Base-by-base conservation (phyloP, 2,113 vertebrate genomes). In the Carlito syrichta region DNA sequence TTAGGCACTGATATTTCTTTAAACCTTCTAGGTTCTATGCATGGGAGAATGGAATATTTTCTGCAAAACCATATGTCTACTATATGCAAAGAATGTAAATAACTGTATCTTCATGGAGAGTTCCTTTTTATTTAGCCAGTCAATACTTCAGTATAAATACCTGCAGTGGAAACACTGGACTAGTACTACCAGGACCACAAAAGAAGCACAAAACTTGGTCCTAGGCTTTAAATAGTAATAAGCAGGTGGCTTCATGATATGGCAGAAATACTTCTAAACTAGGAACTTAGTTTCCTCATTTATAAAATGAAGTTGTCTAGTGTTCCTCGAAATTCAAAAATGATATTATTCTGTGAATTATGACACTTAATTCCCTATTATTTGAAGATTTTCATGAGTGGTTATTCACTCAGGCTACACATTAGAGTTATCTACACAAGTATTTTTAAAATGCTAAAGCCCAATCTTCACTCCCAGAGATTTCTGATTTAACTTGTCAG, bases 11-110 rank as follows among this genome's bases (percentile, higher is more conserved):
- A 81, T 30, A 4, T 86, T 89, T 93, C 76, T 89, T 56, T 74
- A 95, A 73, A 50, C 25, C 54, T 68, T 8, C 12, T 79, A 89
- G 56, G 43, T 77, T 86, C 58, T 93, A 2, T 73, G 38, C 11
- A 6, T 50, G 76, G 69, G 71, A n/a, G 27, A 81, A 32, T 58
- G n/a, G 30, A 69, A 43, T 90, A 54, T 93, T 90, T 85, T 79
- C 68, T 77, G 73, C 69, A 86, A 91, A 95, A 60, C 71, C 35
- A 6, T 43, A 52, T 69, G 50, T 62, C 60, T 50, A 2, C 60
- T 93, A 5, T 91, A 48, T 50, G 54, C 38, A 50, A 68, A 76
- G 86, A 93, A 89, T 96, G 38, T 85, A 96, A 94, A 95, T 60
- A 92, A 73, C 48, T 92, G 6, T 86, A 60, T 89, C 60, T 81